phyloP scores from a whole-genome alignment of 2,113 vertebrate species.

The Rhadina sibilatrix region DNA sequence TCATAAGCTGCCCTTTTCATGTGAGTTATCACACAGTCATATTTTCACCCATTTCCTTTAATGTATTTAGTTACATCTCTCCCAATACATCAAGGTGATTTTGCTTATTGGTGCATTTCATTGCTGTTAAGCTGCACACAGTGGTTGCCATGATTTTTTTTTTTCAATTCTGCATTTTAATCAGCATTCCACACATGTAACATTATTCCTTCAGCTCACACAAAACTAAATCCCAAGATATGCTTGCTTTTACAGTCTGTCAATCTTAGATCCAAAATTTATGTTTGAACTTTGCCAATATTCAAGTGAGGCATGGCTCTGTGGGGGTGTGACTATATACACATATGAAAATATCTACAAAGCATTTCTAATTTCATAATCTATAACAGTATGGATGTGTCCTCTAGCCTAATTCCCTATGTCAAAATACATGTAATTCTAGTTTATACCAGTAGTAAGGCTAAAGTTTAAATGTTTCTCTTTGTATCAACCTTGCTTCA shows the following conservation, averaged over 20 bases:
- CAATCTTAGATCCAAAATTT: background rate
- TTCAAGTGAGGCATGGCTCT: background rate
- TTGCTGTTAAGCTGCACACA: background rate
- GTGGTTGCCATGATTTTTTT: background rate
- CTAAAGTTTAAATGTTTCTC: background rate
- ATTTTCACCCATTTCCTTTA: background rate
- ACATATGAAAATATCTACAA: background rate
- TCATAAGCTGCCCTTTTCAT: background rate
- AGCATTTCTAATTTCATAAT: background rate
- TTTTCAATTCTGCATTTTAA: background rate
- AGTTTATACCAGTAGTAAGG: background rate
- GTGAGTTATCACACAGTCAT: background rate
- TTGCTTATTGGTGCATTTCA: background rate
- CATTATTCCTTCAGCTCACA: background rate
- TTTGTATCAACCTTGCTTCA: background rate
- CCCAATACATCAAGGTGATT: background rate
- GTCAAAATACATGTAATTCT: background rate
- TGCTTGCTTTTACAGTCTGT: background rate
- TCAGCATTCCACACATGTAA: background rate
- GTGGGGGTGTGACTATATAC: background rate
- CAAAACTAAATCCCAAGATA: background rate
- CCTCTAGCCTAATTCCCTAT: background rate
- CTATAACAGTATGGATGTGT: background rate
- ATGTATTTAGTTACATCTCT: background rate
- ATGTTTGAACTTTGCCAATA: background rate